Percentiles rank a stretch among this genome's conserved stretches.
phyloP scores from a whole-genome alignment of 1,140 invertebrate species.

The Amphibalanus amphitrite region DNA sequence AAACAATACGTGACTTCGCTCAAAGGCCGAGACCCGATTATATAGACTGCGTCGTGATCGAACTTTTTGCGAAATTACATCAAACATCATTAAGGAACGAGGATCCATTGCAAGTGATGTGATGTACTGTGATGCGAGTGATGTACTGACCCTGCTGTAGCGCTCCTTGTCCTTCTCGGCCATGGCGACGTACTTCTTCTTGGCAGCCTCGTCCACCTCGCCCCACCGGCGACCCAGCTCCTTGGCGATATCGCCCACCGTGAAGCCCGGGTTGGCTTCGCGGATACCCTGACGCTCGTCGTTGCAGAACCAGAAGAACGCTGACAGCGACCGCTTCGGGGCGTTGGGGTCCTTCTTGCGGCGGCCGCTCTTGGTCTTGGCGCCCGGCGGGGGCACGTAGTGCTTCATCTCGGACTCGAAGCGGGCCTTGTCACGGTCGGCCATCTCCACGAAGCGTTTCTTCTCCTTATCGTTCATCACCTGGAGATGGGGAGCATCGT shows the following conservation, averaged over 20 bases:
- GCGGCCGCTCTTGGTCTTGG: constrained; percentile 46
- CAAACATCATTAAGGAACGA: too few species aligned
- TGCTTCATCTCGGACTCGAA: constrained; percentile 92
- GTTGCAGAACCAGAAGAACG: constrained; percentile 99
- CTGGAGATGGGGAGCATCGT: too few species aligned
- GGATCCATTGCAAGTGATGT: too few species aligned
- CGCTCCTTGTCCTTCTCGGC: constrained; percentile 85
- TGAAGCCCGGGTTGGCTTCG: constrained; percentile 74
- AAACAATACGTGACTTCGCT: too few species aligned
- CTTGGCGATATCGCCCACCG: constrained; percentile 95
- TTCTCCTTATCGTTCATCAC: constrained; percentile 97
- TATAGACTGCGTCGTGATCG: too few species aligned
- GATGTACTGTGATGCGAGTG: too few species aligned
- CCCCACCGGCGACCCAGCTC: constrained; percentile 93
- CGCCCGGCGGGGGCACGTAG: constrained; percentile 76
- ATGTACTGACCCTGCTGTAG: constrained; percentile 49
- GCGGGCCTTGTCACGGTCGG: constrained; percentile 89
- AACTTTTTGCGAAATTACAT: too few species aligned
- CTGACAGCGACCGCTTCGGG: constrained; percentile 94
- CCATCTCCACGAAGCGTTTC: constrained; percentile 96
- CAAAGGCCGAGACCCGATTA: too few species aligned
- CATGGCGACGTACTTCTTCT: constrained; percentile 77
- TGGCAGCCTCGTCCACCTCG: constrained; percentile 57
- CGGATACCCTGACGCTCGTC: constrained; percentile 91
- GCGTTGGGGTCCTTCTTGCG: constrained; percentile 94